Evolutionary conservation across 2,888 invertebrate species (phyloP).

Genomic region (Coenonympha arcania): DNA sequence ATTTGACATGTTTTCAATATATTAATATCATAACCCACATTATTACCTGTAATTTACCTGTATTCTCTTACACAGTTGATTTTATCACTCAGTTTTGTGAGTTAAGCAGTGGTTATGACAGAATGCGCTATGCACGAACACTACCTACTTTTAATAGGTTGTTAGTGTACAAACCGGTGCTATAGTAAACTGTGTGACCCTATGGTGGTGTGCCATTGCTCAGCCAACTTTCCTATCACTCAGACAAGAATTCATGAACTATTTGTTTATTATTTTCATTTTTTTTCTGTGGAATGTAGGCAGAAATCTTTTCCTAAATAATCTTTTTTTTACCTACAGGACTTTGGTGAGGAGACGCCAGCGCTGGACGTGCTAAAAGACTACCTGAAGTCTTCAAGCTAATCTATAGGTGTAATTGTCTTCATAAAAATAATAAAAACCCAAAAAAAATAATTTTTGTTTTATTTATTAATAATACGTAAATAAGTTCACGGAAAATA

Average conservation of each 20-base stretch:
- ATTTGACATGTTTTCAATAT: no score
- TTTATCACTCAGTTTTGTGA: no score
- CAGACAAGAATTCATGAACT: conserved; percentile 36
- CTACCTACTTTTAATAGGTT: conserved; percentile 35
- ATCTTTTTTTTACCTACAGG: conserved; percentile 74
- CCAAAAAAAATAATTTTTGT: conserved; percentile 47
- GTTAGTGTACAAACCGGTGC: conserved; percentile 48
- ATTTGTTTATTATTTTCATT: background rate
- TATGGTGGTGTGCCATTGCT: conserved; percentile 58
- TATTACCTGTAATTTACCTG: no score
- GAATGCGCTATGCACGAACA: conserved; percentile 60
- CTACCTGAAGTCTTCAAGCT: conserved; percentile 89
- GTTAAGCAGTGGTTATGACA: no score
- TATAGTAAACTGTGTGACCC: conserved; percentile 51
- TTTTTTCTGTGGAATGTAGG: background rate
- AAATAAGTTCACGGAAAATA: no score
- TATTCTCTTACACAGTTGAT: no score
- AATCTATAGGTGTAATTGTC: conserved; percentile 61
- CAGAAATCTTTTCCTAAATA: background rate
- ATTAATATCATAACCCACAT: no score
- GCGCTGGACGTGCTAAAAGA: conserved; percentile 96
- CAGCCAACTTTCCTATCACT: conserved; percentile 63
- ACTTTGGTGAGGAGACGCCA: conserved; percentile 97
- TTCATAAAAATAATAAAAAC: conserved; percentile 60
- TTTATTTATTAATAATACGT: conserved; percentile 37